A percentile compares a stretch with the other conserved stretches of the same genome.
Conservation (phyloP, 2,113 vertebrate genomes). For the Ammospiza caudacuta region DNA sequence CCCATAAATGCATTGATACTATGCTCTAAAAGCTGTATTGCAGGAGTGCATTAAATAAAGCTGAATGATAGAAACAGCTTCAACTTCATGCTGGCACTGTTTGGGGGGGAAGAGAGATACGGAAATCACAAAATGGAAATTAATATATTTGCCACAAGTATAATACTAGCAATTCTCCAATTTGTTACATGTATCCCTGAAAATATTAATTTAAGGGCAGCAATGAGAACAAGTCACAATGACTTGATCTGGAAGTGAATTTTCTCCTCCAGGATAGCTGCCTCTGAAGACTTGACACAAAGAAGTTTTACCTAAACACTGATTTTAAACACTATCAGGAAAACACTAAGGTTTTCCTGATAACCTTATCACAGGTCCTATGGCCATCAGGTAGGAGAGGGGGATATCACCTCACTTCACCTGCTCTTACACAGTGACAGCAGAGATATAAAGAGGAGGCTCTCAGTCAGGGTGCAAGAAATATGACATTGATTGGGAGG, state of each 20-base stretch:
- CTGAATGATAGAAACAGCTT: neutral
- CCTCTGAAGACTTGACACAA: neutral
- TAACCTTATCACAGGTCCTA: neutral
- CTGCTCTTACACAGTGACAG: neutral
- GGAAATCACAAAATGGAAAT: neutral
- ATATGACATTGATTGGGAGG: neutral
- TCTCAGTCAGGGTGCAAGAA: neutral
- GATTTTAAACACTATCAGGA: no score
- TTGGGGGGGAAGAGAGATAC: neutral
- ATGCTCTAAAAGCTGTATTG: neutral
- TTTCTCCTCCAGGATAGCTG: neutral
- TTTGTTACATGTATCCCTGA: neutral
- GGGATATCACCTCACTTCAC: neutral
- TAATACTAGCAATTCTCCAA: neutral
- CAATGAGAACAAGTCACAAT: neutral
- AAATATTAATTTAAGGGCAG: neutral
- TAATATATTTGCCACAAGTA: neutral
- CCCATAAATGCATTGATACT: neutral
- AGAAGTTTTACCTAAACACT: neutral
- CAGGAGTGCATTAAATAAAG: slow-evolving; percentile 14
- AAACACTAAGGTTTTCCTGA: no score
- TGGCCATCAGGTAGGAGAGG: neutral
- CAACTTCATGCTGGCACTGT: neutral
- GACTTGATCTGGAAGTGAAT: neutral
- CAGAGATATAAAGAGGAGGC: neutral